Evolutionary conservation across 2,888 invertebrate species (phyloP), one percentile per base, ranked within the genome.

Genomic region (Dynastes hyllus): DNA sequence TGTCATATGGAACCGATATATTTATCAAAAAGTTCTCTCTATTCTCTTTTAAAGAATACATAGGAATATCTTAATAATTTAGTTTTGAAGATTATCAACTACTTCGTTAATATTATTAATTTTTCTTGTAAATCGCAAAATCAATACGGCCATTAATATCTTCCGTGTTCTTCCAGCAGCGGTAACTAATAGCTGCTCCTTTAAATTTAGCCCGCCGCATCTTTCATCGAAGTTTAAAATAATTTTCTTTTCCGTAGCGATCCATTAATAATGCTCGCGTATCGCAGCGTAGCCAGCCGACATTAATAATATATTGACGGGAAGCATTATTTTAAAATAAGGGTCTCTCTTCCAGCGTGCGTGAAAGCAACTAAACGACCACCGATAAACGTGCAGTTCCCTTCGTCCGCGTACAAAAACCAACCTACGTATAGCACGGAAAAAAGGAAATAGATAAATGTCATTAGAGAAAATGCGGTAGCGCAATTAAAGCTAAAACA

Each of bases 401-500:
- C 58, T 37, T 69, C 22, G 27, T 29, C 55, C 16, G 9, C 45
- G 67, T 50, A 58, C 58, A 73, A 58, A 73, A 73, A 73, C 73
- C 45, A 45, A n/a, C 58, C 45, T 9, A 63, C 67, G 45, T n/a
- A n/a, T 8, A 65, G 65, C 13, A 13, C 45, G 32, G 50, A 77
- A 66, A 76, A 79, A 79, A 76, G 76, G 45, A 75, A 51, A 76
- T 76, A 63, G 79, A 79, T 79, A 76, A 76, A 76, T 51, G 76
- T 79, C 75, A 77, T 76, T 79, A 77, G 78, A 75, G 70, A 75
- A 77, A 80, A 80, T 75, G 77, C 76, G 78, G 78, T 70, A 77
- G 76, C 77, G 66, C 81, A 81, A 81, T 81, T 81, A 81, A 78
- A 79, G 79, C 79, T 78, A 69, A 80, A 76, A 81, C 81, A 79